Evolutionary conservation across 2,113 vertebrate genomes (phyloP).

Genomic region (Toxostoma redivivum): DNA sequence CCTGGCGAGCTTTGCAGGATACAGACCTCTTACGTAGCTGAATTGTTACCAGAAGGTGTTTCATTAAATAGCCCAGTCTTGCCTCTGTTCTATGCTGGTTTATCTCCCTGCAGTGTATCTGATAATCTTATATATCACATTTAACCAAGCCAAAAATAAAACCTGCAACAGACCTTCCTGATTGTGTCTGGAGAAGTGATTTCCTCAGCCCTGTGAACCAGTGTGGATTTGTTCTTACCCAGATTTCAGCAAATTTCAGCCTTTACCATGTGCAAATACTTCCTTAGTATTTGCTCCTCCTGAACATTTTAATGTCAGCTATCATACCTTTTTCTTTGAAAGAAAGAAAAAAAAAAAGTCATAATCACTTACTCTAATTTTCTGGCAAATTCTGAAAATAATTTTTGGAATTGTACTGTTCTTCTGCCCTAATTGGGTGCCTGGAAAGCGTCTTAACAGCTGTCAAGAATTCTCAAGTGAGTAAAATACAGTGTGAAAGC

Average conservation of each 20-base stretch:
- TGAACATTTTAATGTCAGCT: background rate
- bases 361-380: background rate
- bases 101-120: slow-evolving; percentile 9
- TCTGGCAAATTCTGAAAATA: slow-evolving; percentile 10
- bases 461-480: slow-evolving; percentile 21
- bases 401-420: background rate
- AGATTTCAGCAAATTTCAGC: background rate
- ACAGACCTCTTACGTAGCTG: background rate
- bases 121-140: background rate
- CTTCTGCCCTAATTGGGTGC: background rate
- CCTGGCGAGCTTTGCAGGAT: background rate
- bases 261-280: background rate
- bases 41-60: slow-evolving; percentile 49
- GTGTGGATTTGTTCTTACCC: background rate
- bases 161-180: slow-evolving; percentile 29
- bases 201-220: background rate
- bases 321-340: background rate
- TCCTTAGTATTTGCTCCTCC: background rate
- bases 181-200: background rate
- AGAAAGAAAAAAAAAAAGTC: background rate
- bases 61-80: slow-evolving; percentile 45
- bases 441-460: slow-evolving; percentile 1
- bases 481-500: background rate
- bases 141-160: slow-evolving; percentile 49
- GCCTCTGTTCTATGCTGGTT: background rate